Conservation (phyloP, 1,140 invertebrate genomes). For the Thaumetopoea pityocampa region DNA sequence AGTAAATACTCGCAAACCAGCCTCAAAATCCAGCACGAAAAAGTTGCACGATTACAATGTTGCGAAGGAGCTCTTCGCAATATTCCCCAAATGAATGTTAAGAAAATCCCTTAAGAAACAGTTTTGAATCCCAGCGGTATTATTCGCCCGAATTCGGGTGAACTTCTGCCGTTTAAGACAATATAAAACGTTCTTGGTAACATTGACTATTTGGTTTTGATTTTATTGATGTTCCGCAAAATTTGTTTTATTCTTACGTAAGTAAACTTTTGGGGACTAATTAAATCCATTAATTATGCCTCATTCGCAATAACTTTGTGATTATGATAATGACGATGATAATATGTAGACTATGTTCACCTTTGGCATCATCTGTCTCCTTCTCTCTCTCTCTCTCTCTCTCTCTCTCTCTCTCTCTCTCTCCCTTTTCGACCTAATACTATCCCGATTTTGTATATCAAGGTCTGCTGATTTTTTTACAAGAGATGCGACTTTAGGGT, state of each 20-base stretch:
- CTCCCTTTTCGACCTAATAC: too few species aligned
- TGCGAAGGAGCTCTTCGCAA: conserved; percentile 23
- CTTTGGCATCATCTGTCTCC: too few species aligned
- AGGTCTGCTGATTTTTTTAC: too few species aligned
- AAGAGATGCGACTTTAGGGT: too few species aligned
- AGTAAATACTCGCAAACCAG: conserved; percentile 20
- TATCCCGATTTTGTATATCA: too few species aligned
- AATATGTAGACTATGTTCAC: too few species aligned
- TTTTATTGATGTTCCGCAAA: conserved; percentile 9
- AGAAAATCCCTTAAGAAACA: conserved; percentile 36
- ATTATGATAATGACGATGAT: too few species aligned
- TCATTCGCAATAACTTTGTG: too few species aligned
- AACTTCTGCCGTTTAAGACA: conserved; percentile 26
- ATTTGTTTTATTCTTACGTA: conserved; percentile 1
- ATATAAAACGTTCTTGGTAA: conserved; percentile 33
- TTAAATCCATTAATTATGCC: too few species aligned
- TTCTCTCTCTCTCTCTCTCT: too few species aligned
- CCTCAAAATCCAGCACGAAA: conserved; percentile 16
- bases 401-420: too few species aligned
- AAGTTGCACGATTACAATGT: conserved; percentile 27
- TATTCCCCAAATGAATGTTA: conserved; percentile 39
- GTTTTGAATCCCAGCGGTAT: conserved; percentile 34
- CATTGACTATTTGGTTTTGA: conserved; percentile 18
- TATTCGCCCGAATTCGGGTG: conserved; percentile 26
- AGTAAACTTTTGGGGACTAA: too few species aligned